A percentile compares a stretch with the other conserved stretches of the same genome.
These are phyloP conservation scores for Poecilia latipinna DNA, from an alignment of 2,113 vertebrate genomes.

Conservation along the genomic window DNA sequence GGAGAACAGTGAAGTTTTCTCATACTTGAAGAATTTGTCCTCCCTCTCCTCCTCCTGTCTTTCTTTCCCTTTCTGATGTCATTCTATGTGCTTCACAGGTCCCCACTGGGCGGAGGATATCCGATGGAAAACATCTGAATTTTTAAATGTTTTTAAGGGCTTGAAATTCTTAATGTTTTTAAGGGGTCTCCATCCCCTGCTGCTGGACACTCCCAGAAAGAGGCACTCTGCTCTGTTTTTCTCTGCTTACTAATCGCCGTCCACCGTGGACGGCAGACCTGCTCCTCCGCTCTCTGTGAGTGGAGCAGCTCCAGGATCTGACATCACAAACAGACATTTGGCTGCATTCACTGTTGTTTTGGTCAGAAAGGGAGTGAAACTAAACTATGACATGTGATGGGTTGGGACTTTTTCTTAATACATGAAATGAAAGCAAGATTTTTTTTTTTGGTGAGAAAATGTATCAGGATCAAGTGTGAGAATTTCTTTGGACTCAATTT, in stretches of 20 bases:
- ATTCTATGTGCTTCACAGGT: slow-evolving; percentile 66
- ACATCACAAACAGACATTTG: slow-evolving; percentile 15
- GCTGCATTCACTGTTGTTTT: not conserved
- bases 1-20: slow-evolving; percentile 74
- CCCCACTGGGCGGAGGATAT: slow-evolving; percentile 67
- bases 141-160: slow-evolving; percentile 40
- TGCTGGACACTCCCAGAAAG: slow-evolving; percentile 18
- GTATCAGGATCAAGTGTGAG: not conserved
- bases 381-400: not conserved
- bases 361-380: slow-evolving; percentile 2
- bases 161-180: slow-evolving; percentile 35
- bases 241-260: not conserved
- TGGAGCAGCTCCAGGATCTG: slow-evolving; percentile 28
- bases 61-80: slow-evolving; percentile 72
- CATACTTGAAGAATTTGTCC: slow-evolving; percentile 81
- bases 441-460: not conserved
- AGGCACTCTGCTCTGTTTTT: not conserved
- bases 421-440: not conserved
- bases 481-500: not conserved
- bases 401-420: not conserved
- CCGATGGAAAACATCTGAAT: slow-evolving; percentile 77
- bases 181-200: slow-evolving; percentile 31
- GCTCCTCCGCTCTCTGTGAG: not conserved
- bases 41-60: slow-evolving; percentile 59
- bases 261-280: slow-evolving; percentile 9